Base-by-base conservation (phyloP, 2,888 invertebrate genomes). In the Xanthorhoe spadicearia region DNA sequence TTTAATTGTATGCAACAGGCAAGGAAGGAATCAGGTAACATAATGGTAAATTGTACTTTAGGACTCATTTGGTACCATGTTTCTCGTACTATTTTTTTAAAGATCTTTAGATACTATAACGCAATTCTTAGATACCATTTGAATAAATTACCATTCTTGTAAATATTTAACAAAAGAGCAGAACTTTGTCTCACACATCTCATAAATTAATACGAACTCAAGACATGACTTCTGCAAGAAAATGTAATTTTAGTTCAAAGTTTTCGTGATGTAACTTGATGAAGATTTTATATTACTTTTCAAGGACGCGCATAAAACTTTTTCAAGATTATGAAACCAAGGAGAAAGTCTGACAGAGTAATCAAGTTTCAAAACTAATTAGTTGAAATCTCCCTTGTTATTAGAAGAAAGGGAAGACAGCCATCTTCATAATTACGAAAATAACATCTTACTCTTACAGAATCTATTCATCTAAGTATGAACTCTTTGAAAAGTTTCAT, bases 151-250 rank as follows among this genome's bases (percentile, higher is more conserved):
- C 32, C 7, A 32, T 7, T 32, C 32, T 6, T 4, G 5, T 7
- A 32, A 32, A 7, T 28, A 32, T 32, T 32, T 32, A 32, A 32
- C 32, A 32, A 32, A 32, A 32, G 32, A 6, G 32, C 32, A 13
- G 0, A 43, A 13, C 38, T 43, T 43, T 43, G 38, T 13, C 38
- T 3, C 10, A 13, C 13, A 13, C 38, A 13, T 43, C 38, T 43
- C 55, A 17, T 63, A 52, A 9, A 52, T 35, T 15, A 23, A 15
- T 61, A 43, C 50, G 49, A 19, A 46, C 48, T 53, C 35, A 61
- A 28, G 51, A 43, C 72, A 71, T 72, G 75, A 76, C 70, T 76
- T 70, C 69, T 73, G 71, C 71, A 51, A 64, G 64, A 65, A 51
- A 55, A 59, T 60, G 28, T 69, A 72, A 68, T 70, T 72, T 69